Percentiles rank a stretch among this genome's conserved stretches.
Evolutionary conservation across 2,113 vertebrate genomes (phyloP).

Genomic region (Ictalurus furcatus): DNA sequence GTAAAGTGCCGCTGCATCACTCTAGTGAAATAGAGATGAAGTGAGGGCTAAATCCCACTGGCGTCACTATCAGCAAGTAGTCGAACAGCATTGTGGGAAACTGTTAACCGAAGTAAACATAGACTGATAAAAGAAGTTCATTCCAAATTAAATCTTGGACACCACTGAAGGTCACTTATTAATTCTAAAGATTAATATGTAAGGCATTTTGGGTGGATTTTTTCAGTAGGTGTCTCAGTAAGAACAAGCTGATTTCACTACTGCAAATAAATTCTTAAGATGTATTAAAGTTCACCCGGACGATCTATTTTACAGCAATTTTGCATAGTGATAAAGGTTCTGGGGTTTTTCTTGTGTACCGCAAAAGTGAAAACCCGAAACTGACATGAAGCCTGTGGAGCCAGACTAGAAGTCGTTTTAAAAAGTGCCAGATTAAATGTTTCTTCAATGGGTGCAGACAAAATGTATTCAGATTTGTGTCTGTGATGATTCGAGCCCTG

Average conservation of each 20-base stretch:
- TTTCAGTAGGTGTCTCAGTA: not conserved
- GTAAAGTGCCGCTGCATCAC: not conserved
- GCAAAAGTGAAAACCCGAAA: slow-evolving; percentile 2
- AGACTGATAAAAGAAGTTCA: not conserved
- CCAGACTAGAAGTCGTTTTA: not conserved
- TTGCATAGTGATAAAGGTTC: not conserved
- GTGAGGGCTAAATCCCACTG: not conserved
- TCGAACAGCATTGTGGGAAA: not conserved
- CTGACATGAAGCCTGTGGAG: not conserved
- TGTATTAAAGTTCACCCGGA: not conserved
- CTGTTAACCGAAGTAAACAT: not conserved
- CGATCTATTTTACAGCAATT: too few species aligned
- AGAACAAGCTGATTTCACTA: slow-evolving; percentile 11
- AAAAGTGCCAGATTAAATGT: slow-evolving; percentile 32
- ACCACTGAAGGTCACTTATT: not conserved
- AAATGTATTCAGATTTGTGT: slow-evolving; percentile 27
- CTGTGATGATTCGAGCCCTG: slow-evolving; percentile 20
- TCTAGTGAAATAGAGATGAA: not conserved
- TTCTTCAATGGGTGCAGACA: not conserved
- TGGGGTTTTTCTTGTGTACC: not conserved
- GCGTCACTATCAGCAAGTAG: not conserved
- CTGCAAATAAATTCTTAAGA: not conserved
- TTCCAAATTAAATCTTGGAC: not conserved
- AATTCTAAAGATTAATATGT: not conserved
- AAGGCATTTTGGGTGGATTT: not conserved